Conservation (phyloP, 1,140 invertebrate genomes). For the Panagrolaimus sp. region DNA sequence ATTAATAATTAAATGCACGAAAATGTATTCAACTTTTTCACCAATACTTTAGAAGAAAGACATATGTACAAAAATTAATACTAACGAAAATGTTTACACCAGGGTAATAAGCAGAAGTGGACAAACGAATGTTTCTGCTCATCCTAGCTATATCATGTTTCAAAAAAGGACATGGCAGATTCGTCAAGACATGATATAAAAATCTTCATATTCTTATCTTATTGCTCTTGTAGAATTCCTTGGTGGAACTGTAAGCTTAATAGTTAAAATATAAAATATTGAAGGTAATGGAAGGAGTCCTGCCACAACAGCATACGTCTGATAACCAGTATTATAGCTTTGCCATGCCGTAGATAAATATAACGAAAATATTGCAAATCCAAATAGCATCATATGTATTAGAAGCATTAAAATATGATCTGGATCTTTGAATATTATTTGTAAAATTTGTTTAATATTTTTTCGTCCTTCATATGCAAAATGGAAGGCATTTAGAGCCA, state of each 20-base stretch:
- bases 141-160: too few relatives aligned
- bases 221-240: conserved; percentile 4
- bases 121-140: too few relatives aligned
- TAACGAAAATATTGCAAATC: conserved; percentile 29
- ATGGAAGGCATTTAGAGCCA: conserved; percentile 30
- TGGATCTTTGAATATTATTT: conserved; percentile 17
- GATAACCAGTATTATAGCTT: neutral
- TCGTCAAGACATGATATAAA: too few relatives aligned
- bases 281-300: conserved; percentile 23
- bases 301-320: neutral
- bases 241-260: conserved; percentile 29
- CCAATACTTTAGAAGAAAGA: too few relatives aligned
- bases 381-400: conserved; percentile 29
- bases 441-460: conserved; percentile 22
- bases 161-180: too few relatives aligned
- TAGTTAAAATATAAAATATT: conserved; percentile 36
- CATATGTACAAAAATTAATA: too few relatives aligned
- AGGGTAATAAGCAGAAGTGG: too few relatives aligned
- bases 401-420: neutral
- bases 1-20: too few relatives aligned
- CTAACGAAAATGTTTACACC: too few relatives aligned
- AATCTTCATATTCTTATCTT: neutral
- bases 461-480: conserved; percentile 28
- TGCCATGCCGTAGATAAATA: conserved; percentile 18
- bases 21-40: too few relatives aligned